phyloP scores from a whole-genome alignment of 1,140 invertebrate species.

The Hestina assimilis region DNA sequence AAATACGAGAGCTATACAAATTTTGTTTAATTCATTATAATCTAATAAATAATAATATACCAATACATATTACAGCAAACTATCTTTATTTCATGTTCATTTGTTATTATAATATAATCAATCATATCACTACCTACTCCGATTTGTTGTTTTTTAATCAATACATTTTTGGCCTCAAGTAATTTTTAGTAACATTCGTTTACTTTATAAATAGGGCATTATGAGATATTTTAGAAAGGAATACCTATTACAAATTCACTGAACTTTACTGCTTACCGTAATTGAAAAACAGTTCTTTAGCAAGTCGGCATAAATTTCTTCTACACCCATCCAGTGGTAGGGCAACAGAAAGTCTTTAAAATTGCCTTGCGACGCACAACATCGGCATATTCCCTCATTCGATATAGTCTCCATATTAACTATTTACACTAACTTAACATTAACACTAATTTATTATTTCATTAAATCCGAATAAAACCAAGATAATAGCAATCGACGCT shows the following conservation, averaged over 20 bases:
- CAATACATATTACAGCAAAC: no score
- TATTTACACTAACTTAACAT: conserved; percentile 39
- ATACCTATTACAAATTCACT: not conserved
- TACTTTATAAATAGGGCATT: no score
- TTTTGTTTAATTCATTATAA: no score
- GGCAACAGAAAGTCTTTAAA: conserved; percentile 58
- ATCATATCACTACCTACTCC: no score
- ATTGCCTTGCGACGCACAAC: conserved; percentile 61
- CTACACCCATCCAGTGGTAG: conserved; percentile 66
- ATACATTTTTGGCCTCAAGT: no score
- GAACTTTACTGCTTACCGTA: conserved; percentile 55
- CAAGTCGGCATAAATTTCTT: conserved; percentile 67
- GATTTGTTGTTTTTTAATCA: no score
- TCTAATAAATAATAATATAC: no score
- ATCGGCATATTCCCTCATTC: conserved; percentile 58
- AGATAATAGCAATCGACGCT: conserved; percentile 39
- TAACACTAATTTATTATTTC: conserved; percentile 35
- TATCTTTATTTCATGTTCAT: no score
- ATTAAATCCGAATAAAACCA: conserved; percentile 33
- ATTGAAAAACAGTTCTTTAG: conserved; percentile 66
- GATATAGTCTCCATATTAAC: conserved; percentile 48
- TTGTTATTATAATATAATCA: no score
- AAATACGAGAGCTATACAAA: no score
- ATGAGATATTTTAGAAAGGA: not conserved
- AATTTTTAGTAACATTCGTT: no score